Conservation (phyloP, 2,888 invertebrate species). For the Nomada fucata region DNA sequence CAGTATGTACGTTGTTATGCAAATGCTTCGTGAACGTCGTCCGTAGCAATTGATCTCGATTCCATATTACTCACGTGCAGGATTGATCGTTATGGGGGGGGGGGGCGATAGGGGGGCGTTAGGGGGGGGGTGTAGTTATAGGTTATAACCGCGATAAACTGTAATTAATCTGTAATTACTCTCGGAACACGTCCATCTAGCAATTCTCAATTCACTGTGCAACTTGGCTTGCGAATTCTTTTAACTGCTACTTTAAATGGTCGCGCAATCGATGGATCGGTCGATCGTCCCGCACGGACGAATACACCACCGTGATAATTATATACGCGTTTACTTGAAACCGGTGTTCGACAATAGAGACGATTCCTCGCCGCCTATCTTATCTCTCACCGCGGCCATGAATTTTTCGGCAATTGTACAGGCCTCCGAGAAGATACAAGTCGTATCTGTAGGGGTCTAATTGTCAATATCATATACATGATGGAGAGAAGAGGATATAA, state of each 20-base stretch:
- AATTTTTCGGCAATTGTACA: constrained; percentile 52
- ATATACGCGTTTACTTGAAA: constrained; percentile 41
- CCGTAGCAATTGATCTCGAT: constrained; percentile 3
- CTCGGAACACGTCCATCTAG: neutral
- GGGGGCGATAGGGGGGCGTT: too few relatives aligned
- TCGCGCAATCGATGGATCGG: constrained; percentile 5
- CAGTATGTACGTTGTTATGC: neutral
- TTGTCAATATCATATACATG: constrained; percentile 34
- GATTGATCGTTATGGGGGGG: neutral
- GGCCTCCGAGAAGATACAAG: constrained; percentile 45
- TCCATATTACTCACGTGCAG: neutral
- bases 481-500: neutral
- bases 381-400: constrained; percentile 63
- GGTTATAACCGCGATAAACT: neutral
- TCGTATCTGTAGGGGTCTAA: constrained; percentile 41
- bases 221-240: neutral
- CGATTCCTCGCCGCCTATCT: constrained; percentile 60
- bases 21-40: neutral
- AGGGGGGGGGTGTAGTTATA: neutral
- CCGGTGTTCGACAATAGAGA: constrained; percentile 39
- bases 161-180: constrained; percentile 10
- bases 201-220: constrained; percentile 12
- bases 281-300: constrained; percentile 4
- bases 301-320: constrained; percentile 2
- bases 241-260: neutral